phyloP scores from a whole-genome alignment of 2,888 invertebrate genomes.

The Norana najaformis region DNA sequence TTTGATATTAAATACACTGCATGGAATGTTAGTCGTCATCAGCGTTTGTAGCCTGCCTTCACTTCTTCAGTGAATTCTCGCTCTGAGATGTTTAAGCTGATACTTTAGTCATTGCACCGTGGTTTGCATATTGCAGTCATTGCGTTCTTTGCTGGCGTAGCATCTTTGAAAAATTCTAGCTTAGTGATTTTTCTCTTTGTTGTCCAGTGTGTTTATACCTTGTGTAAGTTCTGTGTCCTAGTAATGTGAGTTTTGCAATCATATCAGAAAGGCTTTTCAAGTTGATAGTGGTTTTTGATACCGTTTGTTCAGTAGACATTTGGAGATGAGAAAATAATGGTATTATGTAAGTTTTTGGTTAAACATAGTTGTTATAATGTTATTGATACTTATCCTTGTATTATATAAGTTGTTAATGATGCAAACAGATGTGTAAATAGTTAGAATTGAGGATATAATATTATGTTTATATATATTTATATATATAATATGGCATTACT shows the following conservation, averaged over 20 bases:
- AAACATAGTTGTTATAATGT: conserved; percentile 5
- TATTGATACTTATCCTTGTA: neutral
- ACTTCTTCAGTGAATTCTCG: conserved; percentile 13
- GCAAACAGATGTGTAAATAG: neutral
- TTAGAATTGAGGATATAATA: neutral
- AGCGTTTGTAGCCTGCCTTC: neutral
- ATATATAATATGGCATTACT: neutral
- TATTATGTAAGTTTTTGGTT: conserved; percentile 10
- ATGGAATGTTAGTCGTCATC: conserved; percentile 1
- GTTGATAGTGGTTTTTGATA: conserved; percentile 10
- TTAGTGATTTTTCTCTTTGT: conserved; percentile 13
- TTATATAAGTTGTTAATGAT: conserved; percentile 13
- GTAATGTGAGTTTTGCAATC: conserved; percentile 17
- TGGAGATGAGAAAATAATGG: neutral
- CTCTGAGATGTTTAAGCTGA: neutral
- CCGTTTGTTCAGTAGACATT: neutral
- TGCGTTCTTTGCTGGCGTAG: neutral
- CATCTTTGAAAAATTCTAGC: conserved; percentile 7
- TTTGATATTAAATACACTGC: conserved; percentile 13
- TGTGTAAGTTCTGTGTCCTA: conserved; percentile 17
- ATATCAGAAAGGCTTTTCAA: conserved; percentile 24
- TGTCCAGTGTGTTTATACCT: neutral
- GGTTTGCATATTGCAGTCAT: conserved; percentile 13
- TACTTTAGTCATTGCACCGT: conserved; percentile 3
- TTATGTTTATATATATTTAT: neutral